A percentile compares a stretch with the other conserved stretches of the same genome.
These are phyloP conservation scores for Heliothis peltigera DNA, from an alignment of 2,888 invertebrate species.

Conservation along the genomic window DNA sequence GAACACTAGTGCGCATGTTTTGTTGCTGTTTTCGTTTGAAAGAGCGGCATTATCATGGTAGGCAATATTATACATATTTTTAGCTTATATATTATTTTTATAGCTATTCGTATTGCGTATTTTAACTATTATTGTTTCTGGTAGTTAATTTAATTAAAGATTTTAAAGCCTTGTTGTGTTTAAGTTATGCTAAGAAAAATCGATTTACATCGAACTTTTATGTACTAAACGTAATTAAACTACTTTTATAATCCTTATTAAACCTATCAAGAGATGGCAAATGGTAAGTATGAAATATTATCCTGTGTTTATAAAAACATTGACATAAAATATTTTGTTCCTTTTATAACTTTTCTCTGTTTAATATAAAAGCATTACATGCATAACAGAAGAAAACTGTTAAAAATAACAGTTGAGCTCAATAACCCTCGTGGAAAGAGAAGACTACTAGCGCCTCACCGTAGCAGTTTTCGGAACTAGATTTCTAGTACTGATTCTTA, in stretches of 20 bases:
- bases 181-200: no score
- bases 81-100: no score
- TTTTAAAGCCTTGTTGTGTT: no score
- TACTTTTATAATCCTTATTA: neutral
- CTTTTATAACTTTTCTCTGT: conserved; percentile 15
- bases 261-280: conserved; percentile 6
- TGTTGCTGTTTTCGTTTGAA: neutral
- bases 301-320: conserved; percentile 9
- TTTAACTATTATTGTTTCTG: no score
- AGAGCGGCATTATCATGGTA: neutral
- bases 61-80: no score
- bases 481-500: conserved; percentile 5
- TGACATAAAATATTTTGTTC: conserved; percentile 16
- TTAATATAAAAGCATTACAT: neutral
- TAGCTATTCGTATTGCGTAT: no score
- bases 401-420: neutral
- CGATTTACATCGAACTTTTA: no score
- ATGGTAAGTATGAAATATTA: conserved; percentile 24
- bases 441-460: conserved; percentile 43
- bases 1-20: conserved; percentile 2
- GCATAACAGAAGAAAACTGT: neutral
- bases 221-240: no score
- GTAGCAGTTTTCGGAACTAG: conserved; percentile 42
- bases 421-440: neutral
- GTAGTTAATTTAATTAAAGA: no score